A percentile compares a stretch with the other conserved stretches of the same genome.
Evolutionary conservation across 35 echinoderm and acorn worm species (phyloP).

Genomic region (Eucidaris tribuloides): DNA sequence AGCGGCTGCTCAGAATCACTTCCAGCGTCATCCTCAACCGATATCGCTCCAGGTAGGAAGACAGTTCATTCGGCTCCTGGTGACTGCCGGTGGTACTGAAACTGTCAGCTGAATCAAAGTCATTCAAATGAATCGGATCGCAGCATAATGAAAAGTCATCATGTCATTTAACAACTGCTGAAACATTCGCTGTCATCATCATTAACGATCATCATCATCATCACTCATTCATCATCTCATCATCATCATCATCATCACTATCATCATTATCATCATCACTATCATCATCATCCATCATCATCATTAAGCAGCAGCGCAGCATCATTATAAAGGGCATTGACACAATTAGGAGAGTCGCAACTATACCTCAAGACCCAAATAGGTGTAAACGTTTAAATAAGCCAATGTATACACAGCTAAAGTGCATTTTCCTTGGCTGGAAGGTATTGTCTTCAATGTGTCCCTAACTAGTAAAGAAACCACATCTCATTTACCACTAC

Average conservation of each 20-base stretch:
- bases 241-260: neutral
- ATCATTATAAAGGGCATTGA: no score
- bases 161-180: neutral
- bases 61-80: conserved; percentile 56
- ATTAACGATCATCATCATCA: no score
- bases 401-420: no score
- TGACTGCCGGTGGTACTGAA: conserved; percentile 66
- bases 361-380: no score
- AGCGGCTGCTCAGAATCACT: conserved; percentile 63
- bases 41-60: conserved; percentile 73
- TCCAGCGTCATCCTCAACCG: conserved; percentile 53
- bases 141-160: neutral
- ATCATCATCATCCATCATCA: neutral
- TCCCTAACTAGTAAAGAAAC: no score
- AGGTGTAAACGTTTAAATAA: no score
- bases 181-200: neutral
- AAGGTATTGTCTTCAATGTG: no score
- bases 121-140: neutral
- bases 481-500: no score
- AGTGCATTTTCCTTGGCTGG: no score
- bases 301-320: neutral
- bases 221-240: no score
- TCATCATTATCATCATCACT: neutral
- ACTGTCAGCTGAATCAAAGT: conserved; percentile 55
- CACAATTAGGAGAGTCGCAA: no score